Conservation (phyloP, 2,888 invertebrate species). For the Drepanosiphum platanoidis region DNA sequence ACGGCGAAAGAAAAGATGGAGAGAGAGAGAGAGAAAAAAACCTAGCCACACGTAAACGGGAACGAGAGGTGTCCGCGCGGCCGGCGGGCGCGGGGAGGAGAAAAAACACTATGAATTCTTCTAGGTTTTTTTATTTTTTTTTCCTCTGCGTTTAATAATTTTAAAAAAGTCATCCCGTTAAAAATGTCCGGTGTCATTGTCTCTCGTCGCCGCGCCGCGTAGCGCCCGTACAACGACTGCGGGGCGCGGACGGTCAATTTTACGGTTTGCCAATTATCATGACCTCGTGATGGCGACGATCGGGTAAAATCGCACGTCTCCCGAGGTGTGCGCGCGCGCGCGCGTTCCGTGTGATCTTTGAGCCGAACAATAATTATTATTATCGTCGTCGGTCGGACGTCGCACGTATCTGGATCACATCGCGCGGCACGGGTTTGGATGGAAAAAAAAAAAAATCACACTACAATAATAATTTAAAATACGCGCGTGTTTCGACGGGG, state of each 20-base stretch:
- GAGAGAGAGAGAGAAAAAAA: not conserved
- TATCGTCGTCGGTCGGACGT: not conserved
- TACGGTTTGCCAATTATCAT: constrained; percentile 43
- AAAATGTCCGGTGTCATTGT: constrained; percentile 58
- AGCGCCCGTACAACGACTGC: not conserved
- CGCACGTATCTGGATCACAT: constrained; percentile 3
- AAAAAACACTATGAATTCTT: constrained; percentile 13
- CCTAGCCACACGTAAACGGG: constrained; percentile 1
- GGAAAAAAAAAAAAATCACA: not conserved
- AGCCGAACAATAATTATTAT: not conserved
- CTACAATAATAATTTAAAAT: too few relatives aligned
- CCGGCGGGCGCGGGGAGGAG: not conserved
- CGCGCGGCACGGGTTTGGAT: not conserved
- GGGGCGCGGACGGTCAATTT: constrained; percentile 31
- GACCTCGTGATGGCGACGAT: constrained; percentile 1
- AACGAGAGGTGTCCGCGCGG: constrained; percentile 10
- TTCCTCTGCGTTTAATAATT: too few relatives aligned
- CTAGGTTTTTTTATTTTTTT: too few relatives aligned
- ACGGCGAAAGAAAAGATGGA: not conserved
- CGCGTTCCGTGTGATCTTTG: not conserved
- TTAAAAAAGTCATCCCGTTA: constrained; percentile 57
- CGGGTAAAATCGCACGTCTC: constrained; percentile 26
- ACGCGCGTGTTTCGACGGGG: too few relatives aligned
- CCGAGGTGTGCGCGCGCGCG: not conserved
- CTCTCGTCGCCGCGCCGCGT: not conserved